A percentile compares a stretch with the other conserved stretches of the same genome.
These are phyloP conservation scores for Dendrophyllia cribrosa DNA, from an alignment of 64 coral and sea anemone species.

Conservation along the genomic window DNA sequence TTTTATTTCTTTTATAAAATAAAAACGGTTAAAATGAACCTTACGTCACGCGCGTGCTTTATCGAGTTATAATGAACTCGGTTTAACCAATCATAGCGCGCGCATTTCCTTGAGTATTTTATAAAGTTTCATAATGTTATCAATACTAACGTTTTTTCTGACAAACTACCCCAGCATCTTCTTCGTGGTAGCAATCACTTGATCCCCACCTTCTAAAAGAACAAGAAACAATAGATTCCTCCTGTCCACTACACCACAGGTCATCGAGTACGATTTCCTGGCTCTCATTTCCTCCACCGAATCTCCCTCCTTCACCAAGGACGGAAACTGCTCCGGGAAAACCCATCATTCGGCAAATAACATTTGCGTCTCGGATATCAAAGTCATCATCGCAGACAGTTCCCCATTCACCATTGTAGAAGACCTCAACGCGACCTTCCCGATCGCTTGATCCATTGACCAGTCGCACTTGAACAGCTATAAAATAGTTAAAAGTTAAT, in stretches of 20 bases:
- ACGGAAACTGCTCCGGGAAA: slow-evolving; percentile 39
- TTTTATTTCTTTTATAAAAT: too few species aligned
- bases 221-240: slow-evolving; percentile 31
- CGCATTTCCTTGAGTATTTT: too few species aligned
- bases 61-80: too few species aligned
- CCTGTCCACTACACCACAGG: slow-evolving; percentile 47
- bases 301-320: background rate
- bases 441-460: slow-evolving; percentile 17
- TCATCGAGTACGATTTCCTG: slow-evolving; percentile 58
- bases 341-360: slow-evolving; percentile 70
- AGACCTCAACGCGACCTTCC: slow-evolving; percentile 70
- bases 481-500: background rate
- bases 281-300: slow-evolving; percentile 24
- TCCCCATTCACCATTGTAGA: slow-evolving; percentile 71
- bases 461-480: slow-evolving; percentile 37
- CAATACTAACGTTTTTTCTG: slow-evolving; percentile 6
- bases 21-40: too few species aligned
- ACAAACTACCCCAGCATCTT: slow-evolving; percentile 52
- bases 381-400: slow-evolving; percentile 65
- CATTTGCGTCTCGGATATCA: slow-evolving; percentile 50
- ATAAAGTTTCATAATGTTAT: background rate
- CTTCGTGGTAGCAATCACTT: slow-evolving; percentile 35
- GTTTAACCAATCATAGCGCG: too few species aligned
- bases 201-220: slow-evolving; percentile 34
- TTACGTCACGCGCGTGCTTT: too few species aligned